Percentiles rank a stretch among this genome's conserved stretches.
phyloP scores from a whole-genome alignment of 2,113 vertebrate genomes.

The Benitochromis conjunctus region DNA sequence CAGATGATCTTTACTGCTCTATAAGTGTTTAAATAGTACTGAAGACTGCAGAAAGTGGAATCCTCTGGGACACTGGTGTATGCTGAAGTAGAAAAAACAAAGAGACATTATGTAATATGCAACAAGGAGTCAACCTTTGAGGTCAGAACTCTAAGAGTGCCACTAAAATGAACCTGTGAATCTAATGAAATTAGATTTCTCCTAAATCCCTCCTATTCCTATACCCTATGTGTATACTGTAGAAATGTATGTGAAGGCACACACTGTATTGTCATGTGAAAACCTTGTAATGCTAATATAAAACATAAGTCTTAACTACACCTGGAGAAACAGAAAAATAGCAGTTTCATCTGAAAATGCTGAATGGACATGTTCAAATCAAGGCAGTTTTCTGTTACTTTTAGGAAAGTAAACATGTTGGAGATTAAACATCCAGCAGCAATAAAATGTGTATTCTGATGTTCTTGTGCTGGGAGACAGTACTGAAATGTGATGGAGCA shows the following conservation, averaged over 20 bases:
- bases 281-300: background rate
- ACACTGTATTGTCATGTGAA: constrained; percentile 31
- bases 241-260: constrained; percentile 51
- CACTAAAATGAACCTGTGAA: background rate
- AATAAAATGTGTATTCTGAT: background rate
- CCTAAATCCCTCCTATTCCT: constrained; percentile 7
- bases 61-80: background rate
- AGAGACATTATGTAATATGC: background rate
- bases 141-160: background rate
- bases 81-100: background rate
- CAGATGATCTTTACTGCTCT: background rate
- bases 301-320: background rate
- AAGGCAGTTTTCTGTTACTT: constrained; percentile 9
- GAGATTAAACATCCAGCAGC: constrained; percentile 23
- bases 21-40: background rate
- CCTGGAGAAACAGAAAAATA: constrained; percentile 8
- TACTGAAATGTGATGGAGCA: background rate
- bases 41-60: background rate
- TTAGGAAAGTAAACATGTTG: constrained; percentile 22
- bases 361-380: background rate
- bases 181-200: constrained; percentile 17
- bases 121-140: background rate
- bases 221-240: constrained; percentile 1
- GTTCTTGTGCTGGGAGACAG: constrained; percentile 1
- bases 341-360: constrained; percentile 21